These are phyloP conservation scores for Rotaria sp. DNA, from an alignment of 2,888 invertebrate species.

Conservation along the genomic window DNA sequence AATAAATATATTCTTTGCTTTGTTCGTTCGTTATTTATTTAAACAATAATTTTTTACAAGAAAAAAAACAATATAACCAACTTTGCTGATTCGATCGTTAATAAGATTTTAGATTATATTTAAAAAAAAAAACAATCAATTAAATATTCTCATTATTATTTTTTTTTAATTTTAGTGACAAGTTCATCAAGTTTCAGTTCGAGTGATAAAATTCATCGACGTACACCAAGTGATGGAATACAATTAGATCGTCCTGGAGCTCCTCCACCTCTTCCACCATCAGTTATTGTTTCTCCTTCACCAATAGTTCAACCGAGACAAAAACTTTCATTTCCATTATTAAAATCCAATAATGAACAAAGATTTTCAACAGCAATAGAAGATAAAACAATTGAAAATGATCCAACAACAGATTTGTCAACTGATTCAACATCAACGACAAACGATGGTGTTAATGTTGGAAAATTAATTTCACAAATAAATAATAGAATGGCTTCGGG, in stretches of 20 bases:
- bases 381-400: background rate
- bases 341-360: background rate
- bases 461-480: slow-evolving; percentile 19
- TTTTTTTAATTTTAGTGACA: background rate
- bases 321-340: background rate
- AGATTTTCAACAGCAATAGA: background rate
- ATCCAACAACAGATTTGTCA: background rate
- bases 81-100: background rate
- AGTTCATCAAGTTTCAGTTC: background rate
- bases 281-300: background rate
- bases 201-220: background rate
- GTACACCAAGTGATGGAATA: background rate
- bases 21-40: background rate
- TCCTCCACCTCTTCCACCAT: background rate
- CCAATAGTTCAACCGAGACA: background rate
- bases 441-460: background rate
- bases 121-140: too few relatives aligned
- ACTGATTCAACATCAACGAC: background rate
- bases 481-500: background rate
- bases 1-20: background rate
- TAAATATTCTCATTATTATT: background rate
- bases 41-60: too few relatives aligned
- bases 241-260: background rate
- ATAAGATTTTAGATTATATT: too few relatives aligned
- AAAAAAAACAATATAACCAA: background rate